Conservation (phyloP, 2,888 invertebrate genomes). For the Arctia plantaginis region DNA sequence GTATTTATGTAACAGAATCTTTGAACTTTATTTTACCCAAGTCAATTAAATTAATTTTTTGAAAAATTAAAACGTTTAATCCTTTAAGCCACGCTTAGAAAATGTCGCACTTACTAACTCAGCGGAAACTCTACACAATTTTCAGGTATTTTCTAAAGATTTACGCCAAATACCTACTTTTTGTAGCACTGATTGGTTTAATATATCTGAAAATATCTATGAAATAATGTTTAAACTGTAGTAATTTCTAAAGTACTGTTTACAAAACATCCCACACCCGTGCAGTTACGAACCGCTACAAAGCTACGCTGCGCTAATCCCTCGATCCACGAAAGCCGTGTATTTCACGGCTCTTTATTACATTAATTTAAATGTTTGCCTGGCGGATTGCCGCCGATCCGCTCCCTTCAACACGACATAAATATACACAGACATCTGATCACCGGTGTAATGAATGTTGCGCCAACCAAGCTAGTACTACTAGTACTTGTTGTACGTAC, state of each 20-base stretch:
- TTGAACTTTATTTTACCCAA: too few relatives aligned
- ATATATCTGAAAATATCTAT: not conserved
- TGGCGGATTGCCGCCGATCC: slow-evolving; percentile 66
- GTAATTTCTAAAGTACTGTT: not conserved
- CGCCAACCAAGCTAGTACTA: not conserved
- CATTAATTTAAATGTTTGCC: slow-evolving; percentile 86
- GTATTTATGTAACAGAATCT: not conserved
- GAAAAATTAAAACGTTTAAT: too few relatives aligned
- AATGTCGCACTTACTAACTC: too few relatives aligned
- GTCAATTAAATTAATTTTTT: too few relatives aligned
- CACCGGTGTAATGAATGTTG: slow-evolving; percentile 35
- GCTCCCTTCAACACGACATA: slow-evolving; percentile 61
- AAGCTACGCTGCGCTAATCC: slow-evolving; percentile 64
- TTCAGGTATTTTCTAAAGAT: too few relatives aligned
- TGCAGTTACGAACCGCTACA: slow-evolving; percentile 11
- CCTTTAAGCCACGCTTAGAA: too few relatives aligned
- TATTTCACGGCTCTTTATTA: slow-evolving; percentile 84
- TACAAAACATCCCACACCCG: slow-evolving; percentile 7
- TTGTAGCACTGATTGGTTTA: not conserved
- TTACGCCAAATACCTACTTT: not conserved
- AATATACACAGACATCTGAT: slow-evolving; percentile 59
- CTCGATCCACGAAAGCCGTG: slow-evolving; percentile 73
- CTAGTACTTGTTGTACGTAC: too few relatives aligned
- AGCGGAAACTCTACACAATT: too few relatives aligned
- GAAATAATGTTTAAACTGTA: not conserved